Evolutionary conservation across 2,113 vertebrate species (phyloP), one percentile per base, ranked within the genome.

Genomic region (Pholis gunnellus): DNA sequence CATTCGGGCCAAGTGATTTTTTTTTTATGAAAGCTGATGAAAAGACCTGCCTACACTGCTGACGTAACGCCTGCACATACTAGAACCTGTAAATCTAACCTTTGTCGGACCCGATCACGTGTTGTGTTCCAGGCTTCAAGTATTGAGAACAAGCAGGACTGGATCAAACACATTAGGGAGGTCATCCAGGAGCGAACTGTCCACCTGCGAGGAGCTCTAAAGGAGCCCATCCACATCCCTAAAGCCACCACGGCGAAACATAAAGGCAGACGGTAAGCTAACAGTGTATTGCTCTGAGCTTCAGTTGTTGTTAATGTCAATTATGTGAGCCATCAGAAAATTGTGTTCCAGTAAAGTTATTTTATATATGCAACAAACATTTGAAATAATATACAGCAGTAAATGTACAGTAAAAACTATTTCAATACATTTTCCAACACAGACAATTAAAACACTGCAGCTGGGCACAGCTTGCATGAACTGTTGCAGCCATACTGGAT

Each of bases 91-190:
- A 25, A 9, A 42, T 36, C 9, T 27, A 40, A 61, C 38, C 29
- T 65, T 14, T 61, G 17, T 71, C n/a, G 56, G 9, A 77, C 18
- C 11, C 34, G 6, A 4, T 44, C 25, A n/a, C 79, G 38, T 78
- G 60, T 34, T 79, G 22, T 74, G 42, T 38, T 25, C 7, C 91
- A 99, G 99, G 97, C 97, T 18, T 99, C 98, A 75, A 99, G 98
- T 87, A 97, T 99, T 72, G 99, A 99, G 84, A 99, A 99, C 94
- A 99, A 99, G 90, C 99, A 99, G 94, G 99, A 99, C 91, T 99
- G 99, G 99, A 99, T 99, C 92, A 99, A 99, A 90, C 99, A 99
- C 93, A 99, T 99, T 81, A 95, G 99, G 17, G 99, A 99, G 87
- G 98, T 99, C 46, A 99, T 99, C 82, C 99, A 99, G 94, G 99